Evolutionary conservation across 2,797 vertebrate genomes (phyloP), one percentile per base, ranked within the genome.

Genomic region (Melopsittacus undulatus): DNA sequence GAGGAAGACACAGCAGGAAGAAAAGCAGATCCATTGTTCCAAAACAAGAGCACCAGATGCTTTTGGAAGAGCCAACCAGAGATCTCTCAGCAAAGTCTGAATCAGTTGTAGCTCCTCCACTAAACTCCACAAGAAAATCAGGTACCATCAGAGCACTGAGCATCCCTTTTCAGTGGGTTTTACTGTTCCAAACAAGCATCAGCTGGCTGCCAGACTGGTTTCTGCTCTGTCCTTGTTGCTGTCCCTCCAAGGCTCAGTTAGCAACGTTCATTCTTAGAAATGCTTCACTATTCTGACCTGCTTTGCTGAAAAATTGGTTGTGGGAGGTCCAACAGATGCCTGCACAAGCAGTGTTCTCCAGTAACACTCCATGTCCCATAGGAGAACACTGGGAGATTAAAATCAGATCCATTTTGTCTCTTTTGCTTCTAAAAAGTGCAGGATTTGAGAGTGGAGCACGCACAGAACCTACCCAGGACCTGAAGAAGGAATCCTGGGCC

Each of bases 301-400:
- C 34, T 62, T 40, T 70, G 45, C 57, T 67, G 66, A 64, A 66
- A 81, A 67, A 24, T n/a, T 49, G 1, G 0, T 12, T 30, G 70
- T 42, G 43, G 32, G 13, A 66, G 34, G 36, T 42, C 16, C 12
- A 30, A 59, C 3, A 19, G 59, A 51, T 4, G 62, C 7, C 19
- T 46, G 20, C 51, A 26, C 6, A 34, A 78, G 20, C 36, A 38
- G 16, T 2, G 1, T 20, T n/a, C 70, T 38, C n/a, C 46, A 11
- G 49, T 27, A 22, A 75, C 0, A 1, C 46, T 48, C 1, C 11
- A 19, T 3, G 3, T 13, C 29, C 30, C 36, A 32, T 3, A 5
- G 52, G 66, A 76, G 54, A 78, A 54, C 23, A 36, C 14, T 36
- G 68, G 36, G 80, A 54, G 26, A 51, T 15, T 17, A 66, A 70